Conservation (phyloP, 2,797 vertebrate species). For the Silurus aristotelis region DNA sequence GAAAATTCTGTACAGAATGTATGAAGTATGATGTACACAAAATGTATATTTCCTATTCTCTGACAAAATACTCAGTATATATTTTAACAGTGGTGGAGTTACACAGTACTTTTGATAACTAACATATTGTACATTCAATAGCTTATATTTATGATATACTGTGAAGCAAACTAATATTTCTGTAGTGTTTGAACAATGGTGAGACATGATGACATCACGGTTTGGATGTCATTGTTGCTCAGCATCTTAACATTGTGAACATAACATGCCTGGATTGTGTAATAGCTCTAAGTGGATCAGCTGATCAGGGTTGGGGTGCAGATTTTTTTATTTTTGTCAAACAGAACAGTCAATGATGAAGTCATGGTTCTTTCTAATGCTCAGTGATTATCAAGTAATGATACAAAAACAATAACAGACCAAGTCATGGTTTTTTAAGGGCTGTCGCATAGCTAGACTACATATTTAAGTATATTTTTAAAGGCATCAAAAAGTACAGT, state of each 20-base stretch:
- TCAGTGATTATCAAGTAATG: constrained; percentile 24
- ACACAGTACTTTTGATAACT: constrained; percentile 45
- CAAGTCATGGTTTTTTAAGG: constrained; percentile 44
- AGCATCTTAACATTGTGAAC: background rate
- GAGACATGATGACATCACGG: constrained; percentile 8
- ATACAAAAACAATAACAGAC: constrained; percentile 28
- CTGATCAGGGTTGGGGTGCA: background rate
- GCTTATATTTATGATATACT: constrained; percentile 47
- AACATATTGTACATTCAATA: constrained; percentile 43
- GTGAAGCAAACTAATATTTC: constrained; percentile 41
- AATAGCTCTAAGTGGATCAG: constrained; percentile 19
- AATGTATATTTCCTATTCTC: constrained; percentile 37
- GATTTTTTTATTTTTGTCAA: constrained; percentile 6
- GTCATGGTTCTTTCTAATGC: constrained; percentile 20
- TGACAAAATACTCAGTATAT: constrained; percentile 33
- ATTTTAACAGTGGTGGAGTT: constrained; percentile 46
- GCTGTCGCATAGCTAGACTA: constrained; percentile 41
- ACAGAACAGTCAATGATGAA: constrained; percentile 4
- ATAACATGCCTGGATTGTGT: constrained; percentile 12
- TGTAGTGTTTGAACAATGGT: constrained; percentile 35
- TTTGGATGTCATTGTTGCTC: constrained; percentile 17
- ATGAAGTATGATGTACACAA: constrained; percentile 38
- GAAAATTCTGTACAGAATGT: constrained; percentile 47
- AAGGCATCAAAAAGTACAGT: constrained; percentile 27
- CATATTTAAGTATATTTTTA: constrained; percentile 43